A percentile compares a stretch with the other conserved stretches of the same genome.
These are phyloP conservation scores for Julus scandinavius DNA, from an alignment of 2,888 invertebrate genomes.

Conservation along the genomic window DNA sequence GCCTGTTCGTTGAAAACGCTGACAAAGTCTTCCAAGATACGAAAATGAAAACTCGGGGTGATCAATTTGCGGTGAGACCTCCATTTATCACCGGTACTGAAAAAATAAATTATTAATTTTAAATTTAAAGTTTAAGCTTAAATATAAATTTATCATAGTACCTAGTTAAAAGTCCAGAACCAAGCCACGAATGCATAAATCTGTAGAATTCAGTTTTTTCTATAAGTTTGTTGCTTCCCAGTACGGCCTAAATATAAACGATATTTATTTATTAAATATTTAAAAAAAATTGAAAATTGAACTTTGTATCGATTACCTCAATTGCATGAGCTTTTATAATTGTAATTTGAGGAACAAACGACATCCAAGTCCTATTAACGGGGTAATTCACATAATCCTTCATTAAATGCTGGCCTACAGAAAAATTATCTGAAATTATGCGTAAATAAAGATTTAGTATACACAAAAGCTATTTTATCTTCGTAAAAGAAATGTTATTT, in stretches of 20 bases:
- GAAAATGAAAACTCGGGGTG: constrained; percentile 70
- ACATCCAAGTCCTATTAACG: background rate
- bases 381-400: background rate
- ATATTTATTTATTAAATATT: constrained; percentile 2
- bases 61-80: constrained; percentile 66
- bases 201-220: constrained; percentile 52
- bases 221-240: constrained; percentile 6
- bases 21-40: constrained; percentile 68
- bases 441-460: no score
- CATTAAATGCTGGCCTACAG: background rate
- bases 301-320: background rate
- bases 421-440: constrained; percentile 3
- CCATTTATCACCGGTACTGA: constrained; percentile 67
- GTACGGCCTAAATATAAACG: constrained; percentile 10
- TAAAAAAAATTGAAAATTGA: background rate
- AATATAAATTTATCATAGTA: background rate
- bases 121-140: background rate
- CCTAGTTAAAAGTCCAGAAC: constrained; percentile 56
- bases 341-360: background rate
- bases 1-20: constrained; percentile 69
- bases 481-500: no score
- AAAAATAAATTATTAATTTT: background rate
- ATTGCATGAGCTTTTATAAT: background rate
- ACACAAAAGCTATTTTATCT: no score
- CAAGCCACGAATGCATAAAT: constrained; percentile 56